These are phyloP conservation scores for Pocillopora damicornis DNA, from an alignment of 64 coral and sea anemone species.

Conservation along the genomic window DNA sequence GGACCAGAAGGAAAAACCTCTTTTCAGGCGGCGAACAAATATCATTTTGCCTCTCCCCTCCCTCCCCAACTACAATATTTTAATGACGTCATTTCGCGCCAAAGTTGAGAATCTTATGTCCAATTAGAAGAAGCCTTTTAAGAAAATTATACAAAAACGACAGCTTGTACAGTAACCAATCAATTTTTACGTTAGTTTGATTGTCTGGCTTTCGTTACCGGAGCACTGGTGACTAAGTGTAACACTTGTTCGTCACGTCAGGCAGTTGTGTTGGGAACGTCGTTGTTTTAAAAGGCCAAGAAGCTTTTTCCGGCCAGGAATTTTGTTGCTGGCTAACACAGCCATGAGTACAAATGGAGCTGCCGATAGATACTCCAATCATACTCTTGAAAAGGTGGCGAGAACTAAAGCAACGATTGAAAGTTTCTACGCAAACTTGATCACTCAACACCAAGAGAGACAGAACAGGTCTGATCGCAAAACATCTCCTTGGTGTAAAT, in stretches of 20 bases:
- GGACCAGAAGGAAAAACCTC: too few species aligned
- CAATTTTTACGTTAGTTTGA: background rate
- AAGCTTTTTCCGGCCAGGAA: slow-evolving; percentile 3
- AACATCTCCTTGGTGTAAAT: background rate
- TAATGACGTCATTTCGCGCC: background rate
- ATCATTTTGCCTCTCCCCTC: background rate
- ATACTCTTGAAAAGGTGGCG: slow-evolving; percentile 97
- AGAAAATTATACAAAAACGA: background rate
- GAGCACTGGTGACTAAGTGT: slow-evolving; percentile 21
- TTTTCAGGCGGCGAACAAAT: too few species aligned
- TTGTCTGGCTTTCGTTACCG: background rate
- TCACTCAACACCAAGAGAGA: slow-evolving; percentile 90
- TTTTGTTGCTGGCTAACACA: slow-evolving; percentile 58
- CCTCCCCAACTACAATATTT: background rate
- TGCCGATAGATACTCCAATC: slow-evolving; percentile 74
- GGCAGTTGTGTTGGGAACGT: background rate
- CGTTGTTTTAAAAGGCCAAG: background rate
- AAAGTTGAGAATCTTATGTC: background rate
- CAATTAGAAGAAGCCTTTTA: background rate
- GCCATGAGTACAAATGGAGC: slow-evolving; percentile 81
- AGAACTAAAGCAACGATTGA: slow-evolving; percentile 94
- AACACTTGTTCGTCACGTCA: slow-evolving; percentile 21
- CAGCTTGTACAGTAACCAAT: background rate
- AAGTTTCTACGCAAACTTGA: slow-evolving; percentile 87
- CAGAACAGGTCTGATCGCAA: slow-evolving; percentile 69